Percentiles rank a stretch among this genome's conserved stretches.
Evolutionary conservation across 2,113 vertebrate genomes (phyloP).

Genomic region (Hemibagrus wyckioides): DNA sequence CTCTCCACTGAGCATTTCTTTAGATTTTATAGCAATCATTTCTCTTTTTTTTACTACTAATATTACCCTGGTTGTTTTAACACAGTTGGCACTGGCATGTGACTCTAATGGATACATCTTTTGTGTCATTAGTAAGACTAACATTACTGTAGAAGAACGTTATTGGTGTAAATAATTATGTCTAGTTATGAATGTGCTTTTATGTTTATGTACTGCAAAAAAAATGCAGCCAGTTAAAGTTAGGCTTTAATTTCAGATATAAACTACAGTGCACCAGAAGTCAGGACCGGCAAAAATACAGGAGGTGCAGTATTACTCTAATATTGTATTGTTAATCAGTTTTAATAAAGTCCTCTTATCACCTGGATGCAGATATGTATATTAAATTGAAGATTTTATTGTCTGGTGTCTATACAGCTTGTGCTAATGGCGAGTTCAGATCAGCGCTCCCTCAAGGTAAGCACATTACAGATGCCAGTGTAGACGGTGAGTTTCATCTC

Average conservation of each 20-base stretch:
- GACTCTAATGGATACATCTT: not conserved
- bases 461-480: not conserved
- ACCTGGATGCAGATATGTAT: not conserved
- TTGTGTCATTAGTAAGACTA: not conserved
- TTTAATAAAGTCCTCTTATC: not conserved
- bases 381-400: not conserved
- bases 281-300: not conserved
- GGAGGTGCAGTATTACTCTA: slow-evolving; percentile 21
- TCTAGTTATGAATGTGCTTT: not conserved
- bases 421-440: not conserved
- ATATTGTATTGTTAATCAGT: not conserved
- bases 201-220: not conserved
- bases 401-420: slow-evolving; percentile 6
- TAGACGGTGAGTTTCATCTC: slow-evolving; percentile 28
- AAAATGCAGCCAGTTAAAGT: not conserved
- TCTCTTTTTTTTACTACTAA: not conserved
- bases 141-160: not conserved
- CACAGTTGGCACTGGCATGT: not conserved
- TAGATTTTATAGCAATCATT: not conserved
- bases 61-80: not conserved
- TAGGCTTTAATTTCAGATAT: slow-evolving; percentile 1
- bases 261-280: not conserved
- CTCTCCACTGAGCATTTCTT: not conserved
- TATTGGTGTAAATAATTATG: not conserved
- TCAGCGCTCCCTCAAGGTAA: slow-evolving; percentile 4